Conservation (phyloP, 2,113 vertebrate genomes). For the Sterrhoptilus dennistouni region DNA sequence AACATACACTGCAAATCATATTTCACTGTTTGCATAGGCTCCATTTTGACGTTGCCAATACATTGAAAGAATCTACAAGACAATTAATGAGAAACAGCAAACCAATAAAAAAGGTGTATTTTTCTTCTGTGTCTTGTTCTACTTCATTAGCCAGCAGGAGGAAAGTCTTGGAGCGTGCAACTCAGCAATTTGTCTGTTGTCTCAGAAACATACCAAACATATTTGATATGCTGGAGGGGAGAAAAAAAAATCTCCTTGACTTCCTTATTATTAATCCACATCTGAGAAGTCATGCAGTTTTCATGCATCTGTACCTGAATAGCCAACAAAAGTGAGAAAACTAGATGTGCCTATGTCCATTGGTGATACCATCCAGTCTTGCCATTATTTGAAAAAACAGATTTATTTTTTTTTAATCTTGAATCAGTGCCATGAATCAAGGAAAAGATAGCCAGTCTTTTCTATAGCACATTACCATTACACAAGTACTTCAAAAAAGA, state of each 20-base stretch:
- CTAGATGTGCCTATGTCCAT: neutral
- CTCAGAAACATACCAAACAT: conserved; percentile 15
- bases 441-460: neutral
- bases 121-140: conserved; percentile 29
- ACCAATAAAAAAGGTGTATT: conserved; percentile 28
- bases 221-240: neutral
- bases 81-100: conserved; percentile 22
- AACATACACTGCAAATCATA: neutral
- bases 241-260: neutral
- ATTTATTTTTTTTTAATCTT: neutral
- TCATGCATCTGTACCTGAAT: neutral
- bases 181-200: conserved; percentile 41
- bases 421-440: neutral
- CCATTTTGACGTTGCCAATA: neutral
- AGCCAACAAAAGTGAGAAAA: neutral
- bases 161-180: neutral
- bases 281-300: neutral
- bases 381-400: neutral
- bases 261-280: neutral
- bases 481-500: neutral
- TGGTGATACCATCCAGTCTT: neutral
- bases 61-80: neutral
- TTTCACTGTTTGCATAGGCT: neutral
- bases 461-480: neutral
- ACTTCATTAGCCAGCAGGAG: conserved; percentile 42